Evolutionary conservation across 2,113 vertebrate genomes (phyloP), one percentile per base, ranked within the genome.

Genomic region (Corythornis madagascariensis): DNA sequence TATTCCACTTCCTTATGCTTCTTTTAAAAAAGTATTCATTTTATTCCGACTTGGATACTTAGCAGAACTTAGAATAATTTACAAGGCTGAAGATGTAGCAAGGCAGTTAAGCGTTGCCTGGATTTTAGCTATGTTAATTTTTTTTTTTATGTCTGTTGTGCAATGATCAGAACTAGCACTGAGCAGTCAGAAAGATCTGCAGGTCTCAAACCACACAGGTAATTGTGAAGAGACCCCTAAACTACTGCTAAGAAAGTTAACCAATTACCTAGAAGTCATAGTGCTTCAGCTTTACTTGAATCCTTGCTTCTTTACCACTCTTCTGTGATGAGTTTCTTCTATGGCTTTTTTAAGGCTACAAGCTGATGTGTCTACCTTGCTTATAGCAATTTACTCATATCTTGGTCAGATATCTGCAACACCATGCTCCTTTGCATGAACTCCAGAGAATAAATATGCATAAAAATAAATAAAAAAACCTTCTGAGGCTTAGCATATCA

Each of bases 381-480:
- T 88, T 55, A 16, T 7, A 59, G 25, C 11, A 59, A 12, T 72
- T 69, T n/a, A 13, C 15, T 94, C 35, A 47, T 31, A 66, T 42
- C 31, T 86, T 80, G 21, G 11, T 33, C 45, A 61, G 17, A 2
- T 35, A 16, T 53, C 53, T 83, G 83, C 26, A 72, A 20, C 16
- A 31, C 9, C 4, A 0, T 43, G 10, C 16, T 73, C 16, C 52
- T 86, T 70, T 80, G 64, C 47, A 65, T 26, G 28, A 70, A 56
- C 67, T 47, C 38, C 15, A 42, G 53, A 81, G 71, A 48, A 57
- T 70, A 42, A 60, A 75, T 69, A 22, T 19, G n/a, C 43, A 48
- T 64, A 40, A 86, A 40, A 86, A 89, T 73, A 94, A 95, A 82
- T 72, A 31, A 78, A 63, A 84, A 24, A 87, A 67, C 24, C 25